Base-by-base conservation (phyloP, 1,140 invertebrate genomes). In the Asobara japonica region DNA sequence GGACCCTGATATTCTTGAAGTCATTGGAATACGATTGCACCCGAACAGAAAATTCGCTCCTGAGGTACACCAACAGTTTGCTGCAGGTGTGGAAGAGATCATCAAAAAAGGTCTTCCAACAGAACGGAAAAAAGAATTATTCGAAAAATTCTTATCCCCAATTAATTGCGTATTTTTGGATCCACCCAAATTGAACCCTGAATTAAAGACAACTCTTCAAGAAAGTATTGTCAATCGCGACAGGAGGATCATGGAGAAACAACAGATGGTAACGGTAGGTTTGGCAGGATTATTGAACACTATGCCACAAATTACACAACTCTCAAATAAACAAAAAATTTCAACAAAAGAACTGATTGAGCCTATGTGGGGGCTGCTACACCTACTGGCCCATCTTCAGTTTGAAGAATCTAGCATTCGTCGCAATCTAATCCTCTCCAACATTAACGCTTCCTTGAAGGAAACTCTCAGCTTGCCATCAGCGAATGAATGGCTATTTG, bases 91-190 rank as follows among this genome's bases (percentile, higher is more conserved):
- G 3, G 60, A 69, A 22, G 66, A 75, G 38, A 22, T 75, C 4
- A 36, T 75, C 5, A 69, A 65, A 6, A 75, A 56, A 56, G 70
- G 74, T 8, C 36, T 75, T 3, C 66, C 70, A 2, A 20, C 27
- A 10, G 66, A 65, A 25, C 41, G 65, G 10, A 18, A 31, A 30
- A 64, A 68, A 33, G 11, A 22, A 0, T 10, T 74, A 0, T 30
- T 71, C 0, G 38, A 71, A 20, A 74, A 71, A 64, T 74, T 71
- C 29, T 51, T 38, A 7, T 25, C 62, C 18, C 51, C 69, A 48
- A 30, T 33, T 13, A 74, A 71, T 41, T 22, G 41, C 25, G 4
- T 71, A 0, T 51, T 65, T 18, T 64, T 71, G 11, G 69, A 71
- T 18, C 69, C 69, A 0, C 64, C 73, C 0, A 71, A 65, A 18